These are phyloP conservation scores for Bombus confusus DNA, from an alignment of 1,140 invertebrate species.

Conservation along the genomic window DNA sequence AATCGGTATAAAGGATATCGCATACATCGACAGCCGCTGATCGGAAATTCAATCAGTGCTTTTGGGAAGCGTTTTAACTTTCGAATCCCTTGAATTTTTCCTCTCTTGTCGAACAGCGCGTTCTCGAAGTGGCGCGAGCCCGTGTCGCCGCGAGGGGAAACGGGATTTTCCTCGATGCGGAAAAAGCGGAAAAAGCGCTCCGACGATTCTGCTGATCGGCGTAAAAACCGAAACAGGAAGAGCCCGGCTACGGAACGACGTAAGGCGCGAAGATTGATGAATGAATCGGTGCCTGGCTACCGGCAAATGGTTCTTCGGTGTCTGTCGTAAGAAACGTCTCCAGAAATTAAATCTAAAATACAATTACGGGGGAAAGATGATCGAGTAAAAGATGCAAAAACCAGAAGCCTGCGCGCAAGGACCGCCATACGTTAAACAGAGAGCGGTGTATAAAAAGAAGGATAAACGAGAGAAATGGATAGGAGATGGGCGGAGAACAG, in stretches of 20 bases:
- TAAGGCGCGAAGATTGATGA: slow-evolving; percentile 57
- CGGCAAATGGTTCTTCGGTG: slow-evolving; percentile 14
- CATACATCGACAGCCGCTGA: slow-evolving; percentile 48
- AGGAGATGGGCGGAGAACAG: no score
- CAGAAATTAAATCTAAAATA: slow-evolving; percentile 58
- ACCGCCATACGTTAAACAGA: background rate
- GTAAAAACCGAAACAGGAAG: slow-evolving; percentile 11
- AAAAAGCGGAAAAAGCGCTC: slow-evolving; percentile 1
- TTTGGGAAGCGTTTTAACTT: slow-evolving; percentile 71
- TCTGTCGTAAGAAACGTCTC: slow-evolving; percentile 37
- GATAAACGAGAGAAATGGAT: background rate
- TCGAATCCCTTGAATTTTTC: slow-evolving; percentile 31
- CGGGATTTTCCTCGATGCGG: background rate
- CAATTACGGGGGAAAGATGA: slow-evolving; percentile 58
- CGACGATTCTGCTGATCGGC: background rate
- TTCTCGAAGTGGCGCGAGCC: background rate
- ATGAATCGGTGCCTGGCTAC: slow-evolving; percentile 44
- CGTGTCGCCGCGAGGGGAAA: background rate
- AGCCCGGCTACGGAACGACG: background rate
- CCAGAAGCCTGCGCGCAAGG: background rate
- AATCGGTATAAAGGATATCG: slow-evolving; percentile 33
- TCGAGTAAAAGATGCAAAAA: background rate
- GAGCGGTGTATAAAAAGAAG: background rate
- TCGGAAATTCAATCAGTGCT: slow-evolving; percentile 72
- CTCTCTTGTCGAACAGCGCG: slow-evolving; percentile 18